Evolutionary conservation across 2,797 vertebrate genomes (phyloP).

Genomic region (Erpetoichthys calabaricus): DNA sequence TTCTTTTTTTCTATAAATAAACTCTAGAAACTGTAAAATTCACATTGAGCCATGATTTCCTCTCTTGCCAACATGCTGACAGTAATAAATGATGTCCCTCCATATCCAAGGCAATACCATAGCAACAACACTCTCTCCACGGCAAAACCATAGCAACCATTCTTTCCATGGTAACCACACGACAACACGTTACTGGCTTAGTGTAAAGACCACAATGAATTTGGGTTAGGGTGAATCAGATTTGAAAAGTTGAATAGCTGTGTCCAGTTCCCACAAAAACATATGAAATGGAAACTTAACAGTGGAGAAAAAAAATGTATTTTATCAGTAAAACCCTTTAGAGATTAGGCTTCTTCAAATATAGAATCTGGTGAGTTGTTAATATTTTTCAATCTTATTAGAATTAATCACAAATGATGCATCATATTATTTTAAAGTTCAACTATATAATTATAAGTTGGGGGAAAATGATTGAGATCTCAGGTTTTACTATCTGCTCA

Average conservation of each 20-base stretch:
- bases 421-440: too few species aligned
- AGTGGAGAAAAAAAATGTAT: conserved; percentile 1
- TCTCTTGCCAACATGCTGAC: conserved; percentile 27
- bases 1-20: conserved; percentile 11
- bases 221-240: neutral
- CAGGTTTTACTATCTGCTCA: too few species aligned
- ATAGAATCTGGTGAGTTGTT: too few species aligned
- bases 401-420: too few species aligned
- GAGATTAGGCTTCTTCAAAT: too few species aligned
- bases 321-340: too few species aligned
- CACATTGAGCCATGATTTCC: neutral
- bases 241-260: too few species aligned
- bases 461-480: too few species aligned
- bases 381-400: too few species aligned
- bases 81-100: conserved; percentile 55
- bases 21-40: conserved; percentile 6
- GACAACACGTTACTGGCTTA: conserved; percentile 17
- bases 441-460: too few species aligned
- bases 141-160: conserved; percentile 37
- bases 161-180: conserved; percentile 22
- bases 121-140: conserved; percentile 49
- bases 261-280: too few species aligned
- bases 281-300: too few species aligned
- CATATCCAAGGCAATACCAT: conserved; percentile 39
- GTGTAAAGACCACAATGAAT: neutral